These are phyloP conservation scores for Setipinna tenuifilis DNA, from an alignment of 2,797 vertebrate species.

Conservation along the genomic window DNA sequence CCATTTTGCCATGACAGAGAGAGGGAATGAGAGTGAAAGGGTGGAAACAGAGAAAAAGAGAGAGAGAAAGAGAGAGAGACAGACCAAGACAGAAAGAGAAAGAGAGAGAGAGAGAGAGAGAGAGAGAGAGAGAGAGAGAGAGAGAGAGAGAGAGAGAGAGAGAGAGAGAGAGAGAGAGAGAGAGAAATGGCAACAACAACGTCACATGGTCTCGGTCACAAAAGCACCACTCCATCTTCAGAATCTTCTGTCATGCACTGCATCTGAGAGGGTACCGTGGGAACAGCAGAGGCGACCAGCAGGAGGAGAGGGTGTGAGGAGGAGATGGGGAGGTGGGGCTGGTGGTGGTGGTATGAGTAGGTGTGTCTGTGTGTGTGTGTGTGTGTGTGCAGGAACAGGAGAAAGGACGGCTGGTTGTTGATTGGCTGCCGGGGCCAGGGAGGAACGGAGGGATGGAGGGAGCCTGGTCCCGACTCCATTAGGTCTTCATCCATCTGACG, in stretches of 20 bases:
- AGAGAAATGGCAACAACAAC: background rate
- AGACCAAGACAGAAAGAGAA: background rate
- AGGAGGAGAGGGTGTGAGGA: background rate
- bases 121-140: background rate
- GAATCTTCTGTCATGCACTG: background rate
- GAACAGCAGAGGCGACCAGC: background rate
- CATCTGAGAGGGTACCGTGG: background rate
- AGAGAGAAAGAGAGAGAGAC: background rate
- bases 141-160: background rate
- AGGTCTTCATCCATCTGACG: constrained; percentile 6
- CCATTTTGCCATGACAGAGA: background rate
- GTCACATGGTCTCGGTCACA: background rate
- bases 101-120: background rate
- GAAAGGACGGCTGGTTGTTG: no score
- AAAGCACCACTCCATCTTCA: background rate
- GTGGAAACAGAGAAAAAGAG: background rate
- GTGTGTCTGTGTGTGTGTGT: no score
- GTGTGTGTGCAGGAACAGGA: no score
- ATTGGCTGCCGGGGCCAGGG: background rate
- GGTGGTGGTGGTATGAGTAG: no score
- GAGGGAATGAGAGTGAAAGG: background rate
- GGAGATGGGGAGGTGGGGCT: no score
- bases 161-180: background rate
- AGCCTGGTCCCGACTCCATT: background rate
- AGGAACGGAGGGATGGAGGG: no score